Conservation (phyloP, 1,140 invertebrate species). For the Macrostomum lignano region DNA sequence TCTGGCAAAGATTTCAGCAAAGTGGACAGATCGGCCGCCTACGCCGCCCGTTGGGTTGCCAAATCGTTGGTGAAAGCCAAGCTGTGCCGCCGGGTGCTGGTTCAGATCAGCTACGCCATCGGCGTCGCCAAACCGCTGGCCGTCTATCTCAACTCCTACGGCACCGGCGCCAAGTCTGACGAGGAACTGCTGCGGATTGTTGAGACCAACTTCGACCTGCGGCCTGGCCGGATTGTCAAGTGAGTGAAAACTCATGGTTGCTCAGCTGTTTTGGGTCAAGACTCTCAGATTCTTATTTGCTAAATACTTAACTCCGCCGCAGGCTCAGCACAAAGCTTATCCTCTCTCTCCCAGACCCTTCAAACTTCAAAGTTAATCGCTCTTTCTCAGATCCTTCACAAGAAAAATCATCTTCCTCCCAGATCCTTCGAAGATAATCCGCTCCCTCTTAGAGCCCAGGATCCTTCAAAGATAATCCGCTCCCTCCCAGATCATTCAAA, state of each 20-base stretch:
- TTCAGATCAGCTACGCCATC: constrained; percentile 86
- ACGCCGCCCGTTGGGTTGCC: constrained; percentile 79
- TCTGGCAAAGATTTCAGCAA: constrained; percentile 85
- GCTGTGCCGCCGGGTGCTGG: constrained; percentile 52
- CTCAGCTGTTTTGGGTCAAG: too few species aligned
- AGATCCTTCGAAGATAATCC: too few species aligned
- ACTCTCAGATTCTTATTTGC: too few species aligned
- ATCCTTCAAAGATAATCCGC: too few species aligned
- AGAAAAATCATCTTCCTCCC: too few species aligned
- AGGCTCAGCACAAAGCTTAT: too few species aligned
- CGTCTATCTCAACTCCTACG: constrained; percentile 82
- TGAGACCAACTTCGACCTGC: constrained; percentile 78
- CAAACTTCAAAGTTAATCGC: too few species aligned
- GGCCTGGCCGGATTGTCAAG: constrained; percentile 91
- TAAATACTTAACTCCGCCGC: too few species aligned
- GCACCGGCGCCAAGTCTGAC: constrained; percentile 61
- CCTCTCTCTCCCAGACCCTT: too few species aligned
- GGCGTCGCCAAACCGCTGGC: constrained; percentile 78
- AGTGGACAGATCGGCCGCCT: constrained; percentile 69
- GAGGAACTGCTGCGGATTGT: constrained; percentile 62
- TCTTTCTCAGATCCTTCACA: too few species aligned
- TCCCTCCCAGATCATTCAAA: too few species aligned
- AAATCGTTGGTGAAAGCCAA: constrained; percentile 66
- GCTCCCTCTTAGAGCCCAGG: too few species aligned
- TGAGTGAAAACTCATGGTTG: constrained; percentile 34